phyloP scores from a whole-genome alignment of 2,113 vertebrate genomes.

The Antigone vipio region DNA sequence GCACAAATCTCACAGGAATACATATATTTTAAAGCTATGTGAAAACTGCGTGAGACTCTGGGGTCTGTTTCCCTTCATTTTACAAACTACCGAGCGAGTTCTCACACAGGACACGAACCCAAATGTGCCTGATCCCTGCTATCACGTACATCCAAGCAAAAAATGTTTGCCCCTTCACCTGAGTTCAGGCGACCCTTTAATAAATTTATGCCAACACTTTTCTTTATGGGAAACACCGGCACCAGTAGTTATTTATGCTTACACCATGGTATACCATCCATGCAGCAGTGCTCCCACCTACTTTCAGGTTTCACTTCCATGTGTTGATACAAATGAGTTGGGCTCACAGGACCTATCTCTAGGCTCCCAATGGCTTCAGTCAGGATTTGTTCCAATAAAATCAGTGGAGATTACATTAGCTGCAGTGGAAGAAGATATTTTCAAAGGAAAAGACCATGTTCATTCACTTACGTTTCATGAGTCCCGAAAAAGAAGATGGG shows the following conservation, averaged over 20 bases:
- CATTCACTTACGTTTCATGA: conserved; percentile 91
- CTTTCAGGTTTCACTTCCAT: not conserved
- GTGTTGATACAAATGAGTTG: not conserved
- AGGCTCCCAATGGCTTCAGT: not conserved
- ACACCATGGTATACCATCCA: not conserved
- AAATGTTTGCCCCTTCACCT: not conserved
- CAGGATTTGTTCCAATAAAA: not conserved
- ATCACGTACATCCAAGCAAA: not conserved
- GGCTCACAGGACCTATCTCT: not conserved
- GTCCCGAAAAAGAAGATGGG: conserved; percentile 99
- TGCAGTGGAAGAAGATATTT: not conserved
- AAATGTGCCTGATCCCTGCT: not conserved
- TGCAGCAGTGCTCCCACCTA: not conserved
- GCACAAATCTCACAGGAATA: not conserved
- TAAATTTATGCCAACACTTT: not conserved
- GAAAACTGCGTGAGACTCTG: not conserved
- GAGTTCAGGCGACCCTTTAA: not conserved
- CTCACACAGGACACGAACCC: not conserved
- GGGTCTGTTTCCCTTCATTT: not conserved
- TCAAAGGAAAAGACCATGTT: not conserved
- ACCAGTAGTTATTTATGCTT: not conserved
- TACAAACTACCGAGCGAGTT: not conserved
- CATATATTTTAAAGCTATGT: not conserved
- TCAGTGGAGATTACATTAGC: not conserved
- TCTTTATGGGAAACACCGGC: not conserved